Evolutionary conservation across 2,113 vertebrate species (phyloP), one percentile per base, ranked within the genome.

Genomic region (Conger conger): DNA sequence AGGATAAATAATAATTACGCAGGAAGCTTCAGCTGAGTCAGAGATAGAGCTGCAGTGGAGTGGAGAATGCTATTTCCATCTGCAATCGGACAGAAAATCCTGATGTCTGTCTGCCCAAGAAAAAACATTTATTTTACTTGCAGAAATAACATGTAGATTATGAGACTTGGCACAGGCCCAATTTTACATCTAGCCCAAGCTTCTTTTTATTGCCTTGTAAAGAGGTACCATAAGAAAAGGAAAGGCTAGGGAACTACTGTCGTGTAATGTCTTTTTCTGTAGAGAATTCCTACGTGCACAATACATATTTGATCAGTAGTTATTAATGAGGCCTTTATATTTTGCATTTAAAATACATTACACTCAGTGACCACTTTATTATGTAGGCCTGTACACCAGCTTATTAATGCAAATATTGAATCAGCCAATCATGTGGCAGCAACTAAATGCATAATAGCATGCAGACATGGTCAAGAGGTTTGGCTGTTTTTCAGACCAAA

Each of bases 1-100:
- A 76, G 79, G 68, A 57, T 83, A 40, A 79, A 80, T 81, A 57
- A 80, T 45, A 36, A 82, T 73, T 83, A 45, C 36, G 57, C 83
- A 68, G 50, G 30, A 83, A 20, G 78, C 53, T 78, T 73, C 17
- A 3, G 15, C 7, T 40, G 50, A 77, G 82, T 86, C 50, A 68
- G 38, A 81, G 17, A 35, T 0, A 35, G 50, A 30, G 37, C 37
- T 33, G 18, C 38, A 42, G 35, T 36, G 40, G 53, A 76, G 30
- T 79, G 77, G 18, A 23, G 77, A 79, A 30, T 73, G 68, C n/a
- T 33, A 73, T 33, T 73, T 73, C 27, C 68, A 63, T 63, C 57
- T 27, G 57, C 57, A 23, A 23, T 63, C 57, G 27, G 57, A 63
- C 57, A 63, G 20, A 27, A 63, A 63, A 63, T 27, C 57, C 57